These are phyloP conservation scores for Saxicola maurus DNA, from an alignment of 2,797 vertebrate genomes.

Conservation along the genomic window DNA sequence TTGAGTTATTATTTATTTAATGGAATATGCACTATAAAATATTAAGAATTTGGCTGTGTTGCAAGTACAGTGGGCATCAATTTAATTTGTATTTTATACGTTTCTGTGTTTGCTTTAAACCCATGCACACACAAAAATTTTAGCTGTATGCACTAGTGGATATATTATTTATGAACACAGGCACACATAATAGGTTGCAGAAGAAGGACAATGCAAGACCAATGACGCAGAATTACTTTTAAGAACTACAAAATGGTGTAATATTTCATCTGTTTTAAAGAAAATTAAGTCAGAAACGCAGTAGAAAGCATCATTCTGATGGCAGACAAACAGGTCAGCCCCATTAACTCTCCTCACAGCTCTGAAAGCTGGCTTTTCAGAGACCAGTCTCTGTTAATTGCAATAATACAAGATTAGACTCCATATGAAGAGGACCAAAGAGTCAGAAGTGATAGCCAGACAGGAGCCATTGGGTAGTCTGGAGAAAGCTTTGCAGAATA, in stretches of 20 bases:
- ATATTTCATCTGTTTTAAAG: not conserved
- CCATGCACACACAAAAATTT: not conserved
- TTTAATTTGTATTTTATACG: not conserved
- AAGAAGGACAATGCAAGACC: not conserved
- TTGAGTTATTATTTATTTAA: slow-evolving; percentile 46
- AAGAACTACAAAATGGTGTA: not conserved
- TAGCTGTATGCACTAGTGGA: not conserved
- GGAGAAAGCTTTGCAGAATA: not conserved
- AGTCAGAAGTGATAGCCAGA: not conserved
- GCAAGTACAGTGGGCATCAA: not conserved
- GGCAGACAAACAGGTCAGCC: not conserved
- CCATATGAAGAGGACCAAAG: not conserved
- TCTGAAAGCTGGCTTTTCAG: not conserved
- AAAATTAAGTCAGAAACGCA: not conserved
- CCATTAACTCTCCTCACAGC: not conserved
- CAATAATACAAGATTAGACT: not conserved
- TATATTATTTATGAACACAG: slow-evolving; percentile 6
- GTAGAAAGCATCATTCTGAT: not conserved
- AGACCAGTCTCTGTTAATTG: not conserved
- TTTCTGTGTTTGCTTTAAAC: not conserved
- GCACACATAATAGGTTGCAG: not conserved
- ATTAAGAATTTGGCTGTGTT: slow-evolving; percentile 25
- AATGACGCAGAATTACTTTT: not conserved
- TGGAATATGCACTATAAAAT: slow-evolving; percentile 32
- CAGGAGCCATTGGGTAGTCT: not conserved